Evolutionary conservation across 2,888 invertebrate species (phyloP).

Genomic region (Cataglyphis altisquamis): DNA sequence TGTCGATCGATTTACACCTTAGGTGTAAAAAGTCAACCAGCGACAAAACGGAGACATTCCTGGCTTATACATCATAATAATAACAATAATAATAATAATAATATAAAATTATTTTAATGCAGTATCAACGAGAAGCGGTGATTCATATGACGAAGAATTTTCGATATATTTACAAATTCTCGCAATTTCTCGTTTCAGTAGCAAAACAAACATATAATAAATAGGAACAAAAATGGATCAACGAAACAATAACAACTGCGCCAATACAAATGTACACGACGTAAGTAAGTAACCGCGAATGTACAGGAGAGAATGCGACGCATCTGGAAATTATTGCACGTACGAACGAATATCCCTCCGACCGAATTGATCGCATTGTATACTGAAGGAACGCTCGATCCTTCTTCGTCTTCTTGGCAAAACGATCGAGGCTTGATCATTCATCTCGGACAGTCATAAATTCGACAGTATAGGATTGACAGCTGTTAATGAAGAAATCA

Average conservation of each 20-base stretch:
- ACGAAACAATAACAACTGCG: conserved; percentile 60
- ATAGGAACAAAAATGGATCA: conserved; percentile 17
- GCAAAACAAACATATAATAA: conserved; percentile 41
- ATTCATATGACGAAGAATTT: conserved; percentile 19
- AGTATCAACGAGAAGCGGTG: conserved; percentile 23
- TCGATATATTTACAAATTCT: conserved; percentile 64
- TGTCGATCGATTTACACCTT: conserved; percentile 40
- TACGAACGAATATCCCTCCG: conserved; percentile 65
- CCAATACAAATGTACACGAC: conserved; percentile 43
- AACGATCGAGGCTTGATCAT: conserved; percentile 58
- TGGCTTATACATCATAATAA: neutral
- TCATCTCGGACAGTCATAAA: conserved; percentile 67
- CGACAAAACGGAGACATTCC: conserved; percentile 16
- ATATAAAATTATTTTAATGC: conserved; percentile 11
- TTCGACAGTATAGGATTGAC: conserved; percentile 76
- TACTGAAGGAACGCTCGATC: conserved; percentile 32
- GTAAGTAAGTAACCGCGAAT: conserved; percentile 30
- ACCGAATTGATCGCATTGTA: conserved; percentile 40
- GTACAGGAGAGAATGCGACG: conserved; percentile 61
- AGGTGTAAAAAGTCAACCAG: conserved; percentile 23
- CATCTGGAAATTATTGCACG: conserved; percentile 75
- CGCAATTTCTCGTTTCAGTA: conserved; percentile 25
- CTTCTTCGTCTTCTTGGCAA: conserved; percentile 57
- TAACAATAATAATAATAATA: conserved; percentile 28
- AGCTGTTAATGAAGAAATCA: conserved; percentile 65